Evolutionary conservation across 1,140 invertebrate species (phyloP).

Genomic region (Diprion similis): DNA sequence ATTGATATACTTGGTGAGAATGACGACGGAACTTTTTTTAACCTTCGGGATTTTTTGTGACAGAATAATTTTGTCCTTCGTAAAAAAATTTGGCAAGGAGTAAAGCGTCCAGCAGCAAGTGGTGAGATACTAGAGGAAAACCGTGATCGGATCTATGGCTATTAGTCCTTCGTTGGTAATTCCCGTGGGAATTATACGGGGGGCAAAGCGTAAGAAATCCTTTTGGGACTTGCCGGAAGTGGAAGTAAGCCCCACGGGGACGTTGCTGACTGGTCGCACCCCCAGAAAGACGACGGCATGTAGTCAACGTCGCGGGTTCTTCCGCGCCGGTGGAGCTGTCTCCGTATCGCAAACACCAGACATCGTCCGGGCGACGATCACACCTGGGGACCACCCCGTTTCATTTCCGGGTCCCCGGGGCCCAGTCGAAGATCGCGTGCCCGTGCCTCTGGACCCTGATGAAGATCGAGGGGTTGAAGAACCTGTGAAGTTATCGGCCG

Average conservation of each 20-base stretch:
- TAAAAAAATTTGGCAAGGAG: no score
- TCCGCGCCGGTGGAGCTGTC: conserved; percentile 27
- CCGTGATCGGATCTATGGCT: conserved; percentile 25
- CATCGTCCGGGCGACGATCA: background rate
- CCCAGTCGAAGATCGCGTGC: background rate
- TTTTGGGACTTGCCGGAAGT: conserved; percentile 32
- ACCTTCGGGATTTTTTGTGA: no score
- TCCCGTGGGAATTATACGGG: conserved; percentile 55
- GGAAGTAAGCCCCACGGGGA: conserved; percentile 45
- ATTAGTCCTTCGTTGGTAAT: conserved; percentile 54
- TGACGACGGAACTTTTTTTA: no score
- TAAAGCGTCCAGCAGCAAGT: no score
- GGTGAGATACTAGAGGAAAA: background rate
- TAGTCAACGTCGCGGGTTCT: conserved; percentile 16
- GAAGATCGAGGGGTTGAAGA: conserved; percentile 25
- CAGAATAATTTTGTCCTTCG: no score
- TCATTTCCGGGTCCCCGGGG: conserved; percentile 16
- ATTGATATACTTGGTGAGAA: no score
- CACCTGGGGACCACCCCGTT: conserved; percentile 10
- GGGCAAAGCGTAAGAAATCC: conserved; percentile 25
- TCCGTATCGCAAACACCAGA: conserved; percentile 15
- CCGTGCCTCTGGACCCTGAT: background rate
- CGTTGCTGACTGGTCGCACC: conserved; percentile 47
- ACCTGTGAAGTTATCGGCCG: conserved; percentile 21
- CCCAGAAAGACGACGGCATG: conserved; percentile 33